Conservation (phyloP, 1,140 invertebrate genomes). For the Anoplolepis gracilipes region DNA sequence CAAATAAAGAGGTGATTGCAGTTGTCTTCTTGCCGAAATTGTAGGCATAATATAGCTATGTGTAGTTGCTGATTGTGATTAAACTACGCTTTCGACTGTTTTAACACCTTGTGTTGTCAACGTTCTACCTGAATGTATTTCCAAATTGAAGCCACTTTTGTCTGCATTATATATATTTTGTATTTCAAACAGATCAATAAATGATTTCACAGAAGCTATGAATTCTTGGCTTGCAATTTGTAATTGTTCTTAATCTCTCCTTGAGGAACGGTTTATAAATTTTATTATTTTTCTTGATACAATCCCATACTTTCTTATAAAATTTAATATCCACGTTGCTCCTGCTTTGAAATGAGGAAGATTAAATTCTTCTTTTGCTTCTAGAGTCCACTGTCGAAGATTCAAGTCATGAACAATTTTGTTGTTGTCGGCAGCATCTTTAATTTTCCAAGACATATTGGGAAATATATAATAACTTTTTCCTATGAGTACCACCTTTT, state of each 20-base stretch:
- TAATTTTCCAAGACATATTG: too few relatives aligned
- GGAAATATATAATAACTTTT: too few relatives aligned
- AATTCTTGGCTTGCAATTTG: background rate
- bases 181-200: background rate
- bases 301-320: background rate
- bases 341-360: background rate
- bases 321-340: background rate
- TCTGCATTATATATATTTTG: conserved; percentile 1
- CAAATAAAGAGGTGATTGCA: background rate
- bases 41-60: background rate
- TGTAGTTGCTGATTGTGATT: background rate
- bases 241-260: background rate
- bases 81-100: background rate
- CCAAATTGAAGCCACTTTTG: background rate
- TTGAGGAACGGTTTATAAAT: background rate
- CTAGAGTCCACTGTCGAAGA: too few relatives aligned
- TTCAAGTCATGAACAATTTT: too few relatives aligned
- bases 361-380: too few relatives aligned
- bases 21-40: background rate
- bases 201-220: background rate
- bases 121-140: too few relatives aligned
- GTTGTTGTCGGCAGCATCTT: too few relatives aligned
- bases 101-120: too few relatives aligned
- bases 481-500: too few relatives aligned
- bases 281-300: background rate